Conservation (phyloP, 2,113 vertebrate species). For the Rhegmatorhina hoffmannsi region DNA sequence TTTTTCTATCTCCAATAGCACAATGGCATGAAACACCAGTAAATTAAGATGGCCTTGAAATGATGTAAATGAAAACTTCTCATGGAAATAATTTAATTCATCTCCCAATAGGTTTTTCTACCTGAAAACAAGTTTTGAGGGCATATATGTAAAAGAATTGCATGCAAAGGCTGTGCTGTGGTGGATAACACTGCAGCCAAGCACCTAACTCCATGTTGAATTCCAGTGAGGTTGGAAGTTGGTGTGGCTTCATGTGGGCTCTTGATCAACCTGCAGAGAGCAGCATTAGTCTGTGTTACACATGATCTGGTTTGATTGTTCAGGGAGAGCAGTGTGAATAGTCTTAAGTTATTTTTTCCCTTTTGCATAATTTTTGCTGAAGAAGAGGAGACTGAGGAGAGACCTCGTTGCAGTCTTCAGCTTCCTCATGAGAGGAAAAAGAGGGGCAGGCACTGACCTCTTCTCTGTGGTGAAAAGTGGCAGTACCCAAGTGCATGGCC, state of each 20-base stretch:
- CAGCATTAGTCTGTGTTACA: slow-evolving; percentile 25
- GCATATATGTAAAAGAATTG: neutral
- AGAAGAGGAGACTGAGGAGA: neutral
- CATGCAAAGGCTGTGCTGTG: fast-evolving
- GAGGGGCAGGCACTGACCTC: neutral
- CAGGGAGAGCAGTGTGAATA: neutral
- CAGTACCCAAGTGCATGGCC: neutral
- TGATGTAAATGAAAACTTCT: neutral
- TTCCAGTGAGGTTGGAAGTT: neutral
- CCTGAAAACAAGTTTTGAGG: neutral
- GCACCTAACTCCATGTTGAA: neutral
- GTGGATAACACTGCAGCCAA: neutral
- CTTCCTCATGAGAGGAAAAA: neutral
- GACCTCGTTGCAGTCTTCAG: neutral
- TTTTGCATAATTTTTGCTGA: neutral
- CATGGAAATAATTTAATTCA: neutral
- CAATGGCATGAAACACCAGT: neutral
- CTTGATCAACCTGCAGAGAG: slow-evolving; percentile 44
- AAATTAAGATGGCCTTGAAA: neutral
- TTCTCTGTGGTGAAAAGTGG: neutral
- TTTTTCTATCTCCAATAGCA: neutral
- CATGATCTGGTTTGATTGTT: neutral
- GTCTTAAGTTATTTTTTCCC: neutral
- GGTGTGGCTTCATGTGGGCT: neutral
- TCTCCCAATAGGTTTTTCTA: neutral